Evolutionary conservation across 2,113 vertebrate genomes (phyloP).

Genomic region (Osmerus mordax): DNA sequence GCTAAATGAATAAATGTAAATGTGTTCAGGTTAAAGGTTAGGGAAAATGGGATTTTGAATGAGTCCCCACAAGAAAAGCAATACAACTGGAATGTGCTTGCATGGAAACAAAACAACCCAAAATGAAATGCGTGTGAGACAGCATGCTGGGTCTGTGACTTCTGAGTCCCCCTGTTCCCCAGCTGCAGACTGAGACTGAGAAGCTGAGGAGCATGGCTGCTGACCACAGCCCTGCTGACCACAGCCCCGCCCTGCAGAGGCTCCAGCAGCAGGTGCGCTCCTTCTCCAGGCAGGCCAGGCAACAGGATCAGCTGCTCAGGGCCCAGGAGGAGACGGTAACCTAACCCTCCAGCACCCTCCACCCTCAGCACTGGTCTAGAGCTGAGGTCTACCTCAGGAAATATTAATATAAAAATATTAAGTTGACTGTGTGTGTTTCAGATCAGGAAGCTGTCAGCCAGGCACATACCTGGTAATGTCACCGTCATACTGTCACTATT

Average conservation of each 20-base stretch:
- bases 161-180: conserved; percentile 12
- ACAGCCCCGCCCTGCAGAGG: conserved; percentile 25
- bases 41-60: no score
- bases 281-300: conserved; percentile 42
- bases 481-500: background rate
- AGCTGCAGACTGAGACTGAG: conserved; percentile 61
- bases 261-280: conserved; percentile 42
- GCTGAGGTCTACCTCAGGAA: background rate
- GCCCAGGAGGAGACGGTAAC: conserved; percentile 63
- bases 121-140: background rate
- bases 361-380: no score
- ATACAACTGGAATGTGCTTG: no score
- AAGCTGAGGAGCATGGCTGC: conserved; percentile 48
- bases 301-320: conserved; percentile 50
- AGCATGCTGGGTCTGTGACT: background rate
- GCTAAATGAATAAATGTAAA: no score
- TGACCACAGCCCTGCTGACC: conserved; percentile 43
- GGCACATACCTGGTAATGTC: conserved; percentile 32
- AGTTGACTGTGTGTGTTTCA: conserved; percentile 42
- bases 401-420: background rate
- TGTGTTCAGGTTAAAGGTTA: no score
- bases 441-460: conserved; percentile 61
- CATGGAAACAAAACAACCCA: no score
- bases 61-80: no score
- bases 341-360: no score